Conservation (phyloP, 2,113 vertebrate genomes). For the Saimiri boliviensis region DNA sequence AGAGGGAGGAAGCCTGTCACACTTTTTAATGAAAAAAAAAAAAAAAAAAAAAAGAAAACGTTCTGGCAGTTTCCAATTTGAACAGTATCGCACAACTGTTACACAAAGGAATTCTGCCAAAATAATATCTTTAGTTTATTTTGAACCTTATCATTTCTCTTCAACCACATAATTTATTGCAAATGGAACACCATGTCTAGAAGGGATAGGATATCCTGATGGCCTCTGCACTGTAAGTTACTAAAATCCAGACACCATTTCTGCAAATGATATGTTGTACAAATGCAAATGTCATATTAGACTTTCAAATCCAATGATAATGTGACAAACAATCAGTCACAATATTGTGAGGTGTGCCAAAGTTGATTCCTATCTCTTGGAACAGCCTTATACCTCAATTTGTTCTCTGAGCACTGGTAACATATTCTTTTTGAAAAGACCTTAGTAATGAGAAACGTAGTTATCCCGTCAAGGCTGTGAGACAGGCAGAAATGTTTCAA, state of each 20-base stretch:
- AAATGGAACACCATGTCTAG: not conserved
- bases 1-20: not conserved
- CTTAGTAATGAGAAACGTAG: not conserved
- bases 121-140: not conserved
- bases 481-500: not conserved
- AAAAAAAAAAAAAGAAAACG: slow-evolving; percentile 51
- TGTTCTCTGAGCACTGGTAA: not conserved
- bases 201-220: not conserved
- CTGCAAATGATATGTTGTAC: slow-evolving; percentile 7
- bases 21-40: slow-evolving; percentile 60
- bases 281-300: slow-evolving; percentile 60
- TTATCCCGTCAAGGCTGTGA: not conserved
- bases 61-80: not conserved
- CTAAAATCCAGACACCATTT: slow-evolving; percentile 50
- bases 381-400: not conserved
- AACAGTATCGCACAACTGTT: slow-evolving; percentile 21
- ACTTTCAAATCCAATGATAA: slow-evolving; percentile 69
- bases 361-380: not conserved
- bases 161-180: not conserved
- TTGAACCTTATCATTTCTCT: not conserved
- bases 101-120: slow-evolving; percentile 14
- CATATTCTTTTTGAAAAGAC: slow-evolving; percentile 9
- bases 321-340: slow-evolving; percentile 59
- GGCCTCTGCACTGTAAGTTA: slow-evolving; percentile 52
- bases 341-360: not conserved